A percentile compares a stretch with the other conserved stretches of the same genome.
These are phyloP conservation scores for Adoxophyes honmai DNA, from an alignment of 1,140 invertebrate species.

Conservation along the genomic window DNA sequence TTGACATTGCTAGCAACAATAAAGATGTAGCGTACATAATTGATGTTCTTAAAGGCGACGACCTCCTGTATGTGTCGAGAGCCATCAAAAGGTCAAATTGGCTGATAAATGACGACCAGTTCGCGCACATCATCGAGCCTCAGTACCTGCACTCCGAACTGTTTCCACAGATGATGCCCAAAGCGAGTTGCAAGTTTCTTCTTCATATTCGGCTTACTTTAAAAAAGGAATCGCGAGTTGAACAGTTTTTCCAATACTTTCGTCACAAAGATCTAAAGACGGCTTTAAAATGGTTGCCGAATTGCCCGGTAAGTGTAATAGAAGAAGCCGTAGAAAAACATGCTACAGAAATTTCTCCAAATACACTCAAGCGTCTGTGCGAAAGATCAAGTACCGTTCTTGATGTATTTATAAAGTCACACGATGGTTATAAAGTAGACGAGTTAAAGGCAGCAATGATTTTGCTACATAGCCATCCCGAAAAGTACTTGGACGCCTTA, in stretches of 20 bases:
- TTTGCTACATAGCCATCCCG: neutral
- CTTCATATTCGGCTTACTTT: conserved; percentile 14
- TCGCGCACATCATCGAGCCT: conserved; percentile 15
- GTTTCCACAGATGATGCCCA: conserved; percentile 18
- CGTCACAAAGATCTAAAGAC: neutral
- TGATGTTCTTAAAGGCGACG: conserved; percentile 16
- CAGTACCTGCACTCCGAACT: conserved; percentile 8
- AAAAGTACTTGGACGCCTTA: conserved; percentile 12
- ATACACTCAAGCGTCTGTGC: conserved; percentile 8
- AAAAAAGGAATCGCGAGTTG: neutral
- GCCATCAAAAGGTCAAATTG: conserved; percentile 14
- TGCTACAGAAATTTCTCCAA: neutral
- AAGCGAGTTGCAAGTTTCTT: conserved; percentile 16
- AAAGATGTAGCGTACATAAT: conserved; percentile 19
- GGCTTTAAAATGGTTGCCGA: conserved; percentile 14
- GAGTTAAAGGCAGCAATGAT: conserved; percentile 6
- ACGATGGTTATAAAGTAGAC: neutral
- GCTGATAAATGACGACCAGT: conserved; percentile 15
- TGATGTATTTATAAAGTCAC: neutral
- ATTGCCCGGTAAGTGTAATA: conserved; percentile 2
- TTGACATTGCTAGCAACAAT: conserved; percentile 16
- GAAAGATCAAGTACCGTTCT: conserved; percentile 7
- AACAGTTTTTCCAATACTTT: conserved; percentile 15
- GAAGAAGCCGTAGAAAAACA: conserved; percentile 4
- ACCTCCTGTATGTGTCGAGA: conserved; percentile 18